Conservation (phyloP, 2,113 vertebrate genomes). For the Myanophis thanlyinensis region DNA sequence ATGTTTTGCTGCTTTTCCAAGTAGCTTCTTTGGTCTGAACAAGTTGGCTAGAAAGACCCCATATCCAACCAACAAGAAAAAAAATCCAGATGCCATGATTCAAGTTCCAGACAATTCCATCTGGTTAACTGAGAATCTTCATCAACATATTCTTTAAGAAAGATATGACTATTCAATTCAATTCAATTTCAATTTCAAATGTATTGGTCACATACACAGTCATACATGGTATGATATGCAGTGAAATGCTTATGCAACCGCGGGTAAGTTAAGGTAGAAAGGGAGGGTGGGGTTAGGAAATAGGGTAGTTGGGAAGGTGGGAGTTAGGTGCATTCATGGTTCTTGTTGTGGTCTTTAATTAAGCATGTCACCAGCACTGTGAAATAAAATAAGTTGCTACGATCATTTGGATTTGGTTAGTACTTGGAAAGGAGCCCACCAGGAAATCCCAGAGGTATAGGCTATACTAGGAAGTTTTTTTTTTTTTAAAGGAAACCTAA, state of each 20-base stretch:
- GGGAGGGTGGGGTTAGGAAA: too few species aligned
- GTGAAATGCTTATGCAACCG: too few species aligned
- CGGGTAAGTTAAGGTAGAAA: too few species aligned
- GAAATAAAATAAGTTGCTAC: not conserved
- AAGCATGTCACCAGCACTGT: not conserved
- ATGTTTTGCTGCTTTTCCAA: not conserved
- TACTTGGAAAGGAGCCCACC: not conserved
- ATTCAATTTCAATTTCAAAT: too few species aligned
- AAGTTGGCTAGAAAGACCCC: not conserved
- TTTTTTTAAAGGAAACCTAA: not conserved
- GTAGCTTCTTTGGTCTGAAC: not conserved
- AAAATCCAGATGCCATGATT: not conserved
- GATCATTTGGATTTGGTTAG: not conserved
- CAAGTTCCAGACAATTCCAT: not conserved
- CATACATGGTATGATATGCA: too few species aligned
- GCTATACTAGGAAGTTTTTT: not conserved
- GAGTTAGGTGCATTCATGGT: too few species aligned
- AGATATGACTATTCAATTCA: not conserved
- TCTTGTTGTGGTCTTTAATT: too few species aligned
- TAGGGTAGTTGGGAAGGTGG: too few species aligned
- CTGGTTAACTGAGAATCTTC: not conserved
- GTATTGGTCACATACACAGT: too few species aligned
- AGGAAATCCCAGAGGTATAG: not conserved
- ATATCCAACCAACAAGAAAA: not conserved
- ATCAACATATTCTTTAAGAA: not conserved